Base-by-base conservation (phyloP, 2,113 vertebrate species). In the Labeo rohita region DNA sequence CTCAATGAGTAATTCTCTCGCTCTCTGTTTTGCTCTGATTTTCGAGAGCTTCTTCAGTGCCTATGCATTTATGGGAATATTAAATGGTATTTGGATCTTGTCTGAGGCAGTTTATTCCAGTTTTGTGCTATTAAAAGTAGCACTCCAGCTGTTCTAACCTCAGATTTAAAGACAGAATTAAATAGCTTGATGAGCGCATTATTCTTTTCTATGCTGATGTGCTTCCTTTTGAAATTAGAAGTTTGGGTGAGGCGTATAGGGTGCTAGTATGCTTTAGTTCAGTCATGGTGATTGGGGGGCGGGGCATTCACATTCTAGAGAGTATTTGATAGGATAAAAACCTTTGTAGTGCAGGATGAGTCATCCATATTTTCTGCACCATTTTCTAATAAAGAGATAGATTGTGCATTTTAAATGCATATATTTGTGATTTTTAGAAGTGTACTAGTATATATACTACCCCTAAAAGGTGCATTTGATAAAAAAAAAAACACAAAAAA, bases 1-100 rank as follows among this genome's bases (percentile, higher is more conserved):
- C 84, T 86, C 84, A 80, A 43, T 86, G 76, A 80, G 56, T 80
- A 79, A 80, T 70, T 86, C 21, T 73, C 50, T 54, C 61, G 47
- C 36, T 81, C 78, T 80, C 65, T 50, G 34, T 83, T 72, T 72
- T 72, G 49, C 63, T 68, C 43, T 50, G 79, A 66, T 66, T 66
- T 61, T 65, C n/a, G 12, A 61, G 85, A 63, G 68, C 50, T 63
- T 18, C 34, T 80, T 83, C 18, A 18, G 39, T 10, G 16, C 59
- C 39, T 18, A 21, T 75, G 59, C 74, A 21, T 72, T 63, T 18
- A 23, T 12, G 36, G 47, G 34, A 49, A 43, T 23, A 9, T 59
- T 16, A 72, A 59, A 13, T 23, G 18, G 10, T 23, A 28, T 54
- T 70, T 52, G 9, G 15, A 28, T 54, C 9, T 72, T 68, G 21